phyloP scores from a whole-genome alignment of 2,888 invertebrate genomes.

The Augochlorella aurata region DNA sequence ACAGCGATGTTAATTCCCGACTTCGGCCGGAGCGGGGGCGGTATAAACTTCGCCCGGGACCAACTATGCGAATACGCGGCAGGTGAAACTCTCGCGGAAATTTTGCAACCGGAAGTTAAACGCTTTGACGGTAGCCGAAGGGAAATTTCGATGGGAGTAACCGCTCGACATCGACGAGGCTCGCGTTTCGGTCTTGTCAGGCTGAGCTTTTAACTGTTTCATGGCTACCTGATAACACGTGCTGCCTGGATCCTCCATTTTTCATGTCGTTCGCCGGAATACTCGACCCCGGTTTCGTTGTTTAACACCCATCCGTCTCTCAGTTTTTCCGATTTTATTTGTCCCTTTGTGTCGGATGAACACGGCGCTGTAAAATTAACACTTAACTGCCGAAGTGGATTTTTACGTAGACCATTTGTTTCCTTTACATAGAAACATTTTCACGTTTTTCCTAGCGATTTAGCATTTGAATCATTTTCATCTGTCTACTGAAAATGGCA shows the following conservation, averaged over 20 bases:
- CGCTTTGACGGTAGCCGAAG: slow-evolving; percentile 43
- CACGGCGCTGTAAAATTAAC: not conserved
- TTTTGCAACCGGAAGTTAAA: slow-evolving; percentile 44
- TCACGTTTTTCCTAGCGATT: not conserved
- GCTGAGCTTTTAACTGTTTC: slow-evolving; percentile 2
- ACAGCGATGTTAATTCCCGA: slow-evolving; percentile 54
- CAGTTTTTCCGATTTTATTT: not conserved
- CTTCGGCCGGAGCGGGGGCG: slow-evolving; percentile 17
- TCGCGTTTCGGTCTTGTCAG: not conserved
- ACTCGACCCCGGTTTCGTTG: not conserved
- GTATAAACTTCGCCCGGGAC: slow-evolving; percentile 27
- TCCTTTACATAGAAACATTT: not conserved
- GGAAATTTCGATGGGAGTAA: slow-evolving; percentile 40
- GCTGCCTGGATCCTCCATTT: not conserved
- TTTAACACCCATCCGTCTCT: not conserved
- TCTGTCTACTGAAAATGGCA: no score
- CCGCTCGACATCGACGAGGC: not conserved
- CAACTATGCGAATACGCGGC: slow-evolving; percentile 55
- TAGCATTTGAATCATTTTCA: not conserved
- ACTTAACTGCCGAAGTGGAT: not conserved
- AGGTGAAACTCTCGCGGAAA: slow-evolving; percentile 27
- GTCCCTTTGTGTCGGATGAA: not conserved
- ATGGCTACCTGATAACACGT: not conserved
- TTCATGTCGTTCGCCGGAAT: not conserved
- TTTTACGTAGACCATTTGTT: not conserved